Evolutionary conservation across 92 coral and sea anemone species (phyloP).

Genomic region (Actinernus sp.): DNA sequence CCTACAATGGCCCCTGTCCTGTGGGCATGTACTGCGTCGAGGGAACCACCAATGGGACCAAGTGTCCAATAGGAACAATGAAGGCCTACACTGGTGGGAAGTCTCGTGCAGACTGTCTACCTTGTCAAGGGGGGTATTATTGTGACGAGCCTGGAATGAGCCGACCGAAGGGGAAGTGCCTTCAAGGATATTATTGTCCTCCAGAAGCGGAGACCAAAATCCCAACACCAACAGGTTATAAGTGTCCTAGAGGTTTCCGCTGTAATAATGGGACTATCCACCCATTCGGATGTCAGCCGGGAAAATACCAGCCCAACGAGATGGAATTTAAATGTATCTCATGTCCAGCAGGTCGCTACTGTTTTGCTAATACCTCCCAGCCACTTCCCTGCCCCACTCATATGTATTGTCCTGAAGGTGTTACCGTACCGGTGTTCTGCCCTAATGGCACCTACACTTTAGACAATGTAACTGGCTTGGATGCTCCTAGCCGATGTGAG

Average conservation of each 20-base stretch:
- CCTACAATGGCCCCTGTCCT: conserved; percentile 74
- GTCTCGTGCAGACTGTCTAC: conserved; percentile 71
- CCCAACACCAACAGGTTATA: conserved; percentile 73
- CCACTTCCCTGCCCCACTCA: conserved; percentile 87
- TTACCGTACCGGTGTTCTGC: conserved; percentile 81
- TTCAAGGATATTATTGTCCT: conserved; percentile 85
- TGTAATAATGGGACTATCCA: conserved; percentile 88
- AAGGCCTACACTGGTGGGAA: conserved; percentile 77
- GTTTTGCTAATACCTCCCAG: conserved; percentile 82
- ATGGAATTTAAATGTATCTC: conserved; percentile 62
- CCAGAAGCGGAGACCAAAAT: conserved; percentile 70
- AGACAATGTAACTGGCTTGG: conserved; percentile 59
- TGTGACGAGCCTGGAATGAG: conserved; percentile 80
- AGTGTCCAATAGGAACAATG: conserved; percentile 91
- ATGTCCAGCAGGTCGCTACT: conserved; percentile 86
- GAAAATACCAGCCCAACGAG: conserved; percentile 79
- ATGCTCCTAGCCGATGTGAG: conserved; percentile 64
- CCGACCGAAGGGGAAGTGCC: conserved; percentile 70
- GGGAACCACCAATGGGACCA: conserved; percentile 85
- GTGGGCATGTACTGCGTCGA: conserved; percentile 75
- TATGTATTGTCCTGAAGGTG: conserved; percentile 77
- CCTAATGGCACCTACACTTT: conserved; percentile 92
- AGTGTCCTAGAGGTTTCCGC: conserved; percentile 83
- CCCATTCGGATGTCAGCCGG: conserved; percentile 88
- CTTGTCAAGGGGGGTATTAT: conserved; percentile 85